Conservation (phyloP, 53 echinoderm and acorn worm genomes). For the Patiria pectinifera region DNA sequence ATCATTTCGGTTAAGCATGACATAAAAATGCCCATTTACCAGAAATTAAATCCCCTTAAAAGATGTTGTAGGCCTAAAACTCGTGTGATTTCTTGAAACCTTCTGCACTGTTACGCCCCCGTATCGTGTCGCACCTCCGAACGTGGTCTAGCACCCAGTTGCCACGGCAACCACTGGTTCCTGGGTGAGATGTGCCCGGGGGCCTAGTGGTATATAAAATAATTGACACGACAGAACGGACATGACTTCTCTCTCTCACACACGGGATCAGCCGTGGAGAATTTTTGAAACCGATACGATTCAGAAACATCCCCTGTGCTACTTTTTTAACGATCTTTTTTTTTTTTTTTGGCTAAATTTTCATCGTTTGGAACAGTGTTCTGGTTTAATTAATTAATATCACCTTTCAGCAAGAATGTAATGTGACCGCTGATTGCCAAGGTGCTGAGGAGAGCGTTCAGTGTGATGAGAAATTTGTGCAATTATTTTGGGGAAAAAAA, state of each 20-base stretch:
- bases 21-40: background rate
- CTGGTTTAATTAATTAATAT: constrained; percentile 22
- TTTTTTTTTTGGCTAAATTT: background rate
- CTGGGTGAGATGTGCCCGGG: constrained; percentile 1
- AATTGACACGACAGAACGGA: constrained; percentile 16
- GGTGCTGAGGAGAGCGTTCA: no score
- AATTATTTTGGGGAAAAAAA: no score
- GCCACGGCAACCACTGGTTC: constrained; percentile 29
- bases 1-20: background rate
- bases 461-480: no score
- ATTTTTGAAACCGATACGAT: constrained; percentile 30
- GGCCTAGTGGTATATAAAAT: constrained; percentile 23
- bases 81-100: constrained; percentile 6
- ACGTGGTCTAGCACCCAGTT: constrained; percentile 61
- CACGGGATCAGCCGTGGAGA: background rate
- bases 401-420: background rate
- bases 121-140: constrained; percentile 38
- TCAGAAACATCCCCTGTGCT: background rate
- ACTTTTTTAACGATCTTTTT: background rate
- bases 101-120: constrained; percentile 15
- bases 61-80: constrained; percentile 23
- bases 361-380: background rate
- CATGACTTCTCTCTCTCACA: constrained; percentile 20
- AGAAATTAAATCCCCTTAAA: background rate
- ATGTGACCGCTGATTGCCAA: background rate